Evolutionary conservation across 2,888 invertebrate species (phyloP).

Genomic region (Chrysolina americana): DNA sequence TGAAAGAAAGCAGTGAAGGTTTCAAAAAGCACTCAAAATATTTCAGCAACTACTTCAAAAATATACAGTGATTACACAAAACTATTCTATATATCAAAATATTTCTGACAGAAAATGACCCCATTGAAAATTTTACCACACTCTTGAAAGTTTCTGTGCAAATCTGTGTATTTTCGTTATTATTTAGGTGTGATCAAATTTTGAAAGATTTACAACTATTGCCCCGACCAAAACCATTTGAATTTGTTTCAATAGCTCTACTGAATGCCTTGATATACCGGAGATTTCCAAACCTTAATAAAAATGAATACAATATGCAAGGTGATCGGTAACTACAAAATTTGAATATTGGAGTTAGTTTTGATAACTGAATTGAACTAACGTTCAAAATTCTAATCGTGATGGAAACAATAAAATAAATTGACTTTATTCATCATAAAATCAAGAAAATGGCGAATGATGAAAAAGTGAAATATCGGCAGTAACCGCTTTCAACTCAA

Average conservation of each 20-base stretch:
- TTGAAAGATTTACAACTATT: conserved; percentile 29
- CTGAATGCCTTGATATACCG: conserved; percentile 40
- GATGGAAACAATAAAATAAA: too few species aligned
- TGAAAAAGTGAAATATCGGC: too few species aligned
- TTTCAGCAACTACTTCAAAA: conserved; percentile 47
- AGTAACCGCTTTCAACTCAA: too few species aligned
- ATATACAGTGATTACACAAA: conserved; percentile 41
- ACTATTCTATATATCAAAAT: neutral
- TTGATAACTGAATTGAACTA: too few species aligned
- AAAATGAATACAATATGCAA: neutral
- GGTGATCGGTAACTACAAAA: neutral
- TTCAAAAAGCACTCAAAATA: conserved; percentile 38
- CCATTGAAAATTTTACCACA: neutral
- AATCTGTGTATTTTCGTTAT: conserved; percentile 21
- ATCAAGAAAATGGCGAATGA: too few species aligned
- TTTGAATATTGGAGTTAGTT: neutral
- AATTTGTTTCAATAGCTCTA: conserved; percentile 47
- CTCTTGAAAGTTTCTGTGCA: neutral
- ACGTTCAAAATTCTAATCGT: too few species aligned
- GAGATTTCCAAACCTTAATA: conserved; percentile 37
- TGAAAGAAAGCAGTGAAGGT: conserved; percentile 20
- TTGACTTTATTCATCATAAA: too few species aligned
- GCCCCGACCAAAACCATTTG: conserved; percentile 47
- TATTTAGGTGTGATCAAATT: conserved; percentile 32
- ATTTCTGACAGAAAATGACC: neutral